Percentiles rank a stretch among this genome's conserved stretches.
Evolutionary conservation across 2,888 invertebrate species (phyloP).

Genomic region (Aspidiotus rigidus): DNA sequence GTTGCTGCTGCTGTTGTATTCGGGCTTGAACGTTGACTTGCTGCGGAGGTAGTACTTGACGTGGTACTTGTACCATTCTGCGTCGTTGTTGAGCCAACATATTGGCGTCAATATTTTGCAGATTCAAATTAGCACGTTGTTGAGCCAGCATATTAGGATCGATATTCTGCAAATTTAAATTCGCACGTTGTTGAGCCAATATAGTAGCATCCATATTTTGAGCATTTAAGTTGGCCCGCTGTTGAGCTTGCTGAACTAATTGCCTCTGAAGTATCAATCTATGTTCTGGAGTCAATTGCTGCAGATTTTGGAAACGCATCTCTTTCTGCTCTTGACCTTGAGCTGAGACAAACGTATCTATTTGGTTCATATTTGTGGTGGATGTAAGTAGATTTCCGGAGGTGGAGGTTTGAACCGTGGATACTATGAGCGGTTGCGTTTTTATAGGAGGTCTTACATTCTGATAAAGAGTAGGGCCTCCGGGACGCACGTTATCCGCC

Average conservation of each 20-base stretch:
- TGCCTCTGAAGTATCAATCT: slow-evolving; percentile 42
- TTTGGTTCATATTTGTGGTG: slow-evolving; percentile 26
- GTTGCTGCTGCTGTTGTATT: slow-evolving; percentile 36
- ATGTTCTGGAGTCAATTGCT: slow-evolving; percentile 35
- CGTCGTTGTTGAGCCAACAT: slow-evolving; percentile 36
- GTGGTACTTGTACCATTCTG: slow-evolving; percentile 35
- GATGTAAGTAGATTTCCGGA: slow-evolving; percentile 27
- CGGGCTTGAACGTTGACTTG: slow-evolving; percentile 36
- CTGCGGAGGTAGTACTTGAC: slow-evolving; percentile 35
- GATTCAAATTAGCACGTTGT: slow-evolving; percentile 37
- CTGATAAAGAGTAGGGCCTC: slow-evolving; percentile 3
- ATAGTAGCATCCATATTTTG: slow-evolving; percentile 37
- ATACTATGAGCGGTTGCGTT: slow-evolving; percentile 35
- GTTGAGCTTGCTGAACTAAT: slow-evolving; percentile 33
- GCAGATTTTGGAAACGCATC: slow-evolving; percentile 30
- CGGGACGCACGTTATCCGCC: slow-evolving; percentile 19
- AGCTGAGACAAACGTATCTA: slow-evolving; percentile 1
- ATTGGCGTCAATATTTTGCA: slow-evolving; percentile 28
- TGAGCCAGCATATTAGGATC: slow-evolving; percentile 37
- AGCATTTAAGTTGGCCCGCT: slow-evolving; percentile 36
- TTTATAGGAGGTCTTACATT: slow-evolving; percentile 26
- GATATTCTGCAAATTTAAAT: slow-evolving; percentile 36
- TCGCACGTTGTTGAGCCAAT: slow-evolving; percentile 35
- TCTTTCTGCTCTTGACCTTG: slow-evolving; percentile 7
- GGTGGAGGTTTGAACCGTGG: slow-evolving; percentile 30